phyloP scores from a whole-genome alignment of 2,113 vertebrate species.

The Chionomys nivalis region DNA sequence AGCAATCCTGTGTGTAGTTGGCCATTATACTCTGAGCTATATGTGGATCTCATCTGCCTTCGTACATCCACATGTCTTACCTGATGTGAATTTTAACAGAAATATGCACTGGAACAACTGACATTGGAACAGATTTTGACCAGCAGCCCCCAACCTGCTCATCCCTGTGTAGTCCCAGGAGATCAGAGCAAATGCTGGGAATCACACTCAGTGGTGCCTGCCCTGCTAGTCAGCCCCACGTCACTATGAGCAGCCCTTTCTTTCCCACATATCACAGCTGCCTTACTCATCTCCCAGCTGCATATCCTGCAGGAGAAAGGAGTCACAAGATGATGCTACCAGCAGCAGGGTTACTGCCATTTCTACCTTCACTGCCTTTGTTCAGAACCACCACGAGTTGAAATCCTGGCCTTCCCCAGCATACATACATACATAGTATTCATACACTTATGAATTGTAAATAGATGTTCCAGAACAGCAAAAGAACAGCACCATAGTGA shows the following conservation, averaged over 20 bases:
- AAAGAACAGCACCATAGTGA: neutral
- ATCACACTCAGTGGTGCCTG: too few species aligned
- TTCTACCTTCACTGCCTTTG: neutral
- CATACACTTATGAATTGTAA: neutral
- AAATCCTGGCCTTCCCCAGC: neutral
- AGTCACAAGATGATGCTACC: neutral
- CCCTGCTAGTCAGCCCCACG: neutral
- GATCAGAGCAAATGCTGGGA: neutral
- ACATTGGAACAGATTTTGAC: neutral
- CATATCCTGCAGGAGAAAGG: neutral
- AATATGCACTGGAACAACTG: neutral
- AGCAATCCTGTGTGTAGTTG: neutral
- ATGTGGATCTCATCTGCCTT: neutral
- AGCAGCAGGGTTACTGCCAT: neutral
- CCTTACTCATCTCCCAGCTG: neutral
- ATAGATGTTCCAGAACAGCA: neutral
- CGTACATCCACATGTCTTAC: fast-evolving
- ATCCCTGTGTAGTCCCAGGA: neutral
- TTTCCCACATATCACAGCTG: fast-evolving
- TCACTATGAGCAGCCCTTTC: neutral
- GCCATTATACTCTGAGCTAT: neutral
- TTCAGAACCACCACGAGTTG: neutral
- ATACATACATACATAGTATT: too few species aligned
- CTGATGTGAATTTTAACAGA: neutral
- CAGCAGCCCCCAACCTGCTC: neutral